A percentile compares a stretch with the other conserved stretches of the same genome.
phyloP scores from a whole-genome alignment of 2,797 vertebrate species.

The Macroramphosus scolopax region DNA sequence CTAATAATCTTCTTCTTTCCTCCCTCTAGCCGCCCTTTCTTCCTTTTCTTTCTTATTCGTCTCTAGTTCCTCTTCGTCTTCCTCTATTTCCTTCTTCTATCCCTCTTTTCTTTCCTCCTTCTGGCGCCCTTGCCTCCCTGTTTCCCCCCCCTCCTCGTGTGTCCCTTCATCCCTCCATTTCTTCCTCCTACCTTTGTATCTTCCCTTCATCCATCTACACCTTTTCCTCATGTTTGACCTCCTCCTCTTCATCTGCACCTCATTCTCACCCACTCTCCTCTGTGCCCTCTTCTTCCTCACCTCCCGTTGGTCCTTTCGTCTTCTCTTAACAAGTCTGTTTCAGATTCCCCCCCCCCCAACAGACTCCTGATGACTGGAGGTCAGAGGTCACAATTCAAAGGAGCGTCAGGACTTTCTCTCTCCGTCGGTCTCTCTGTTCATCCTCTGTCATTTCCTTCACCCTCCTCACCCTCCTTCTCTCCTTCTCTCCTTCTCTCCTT shows the following conservation, averaged over 20 bases:
- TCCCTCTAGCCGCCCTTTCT: too few species aligned
- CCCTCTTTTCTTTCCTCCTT: not conserved
- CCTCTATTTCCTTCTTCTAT: not conserved
- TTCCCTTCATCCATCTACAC: too few species aligned
- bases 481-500: not conserved
- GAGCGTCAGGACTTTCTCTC: constrained; percentile 36
- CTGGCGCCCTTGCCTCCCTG: too few species aligned
- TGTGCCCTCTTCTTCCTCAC: not conserved
- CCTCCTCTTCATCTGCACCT: not conserved
- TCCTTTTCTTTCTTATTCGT: not conserved
- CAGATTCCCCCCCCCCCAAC: constrained; percentile 38
- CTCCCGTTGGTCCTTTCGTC: constrained; percentile 37
- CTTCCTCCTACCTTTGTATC: not conserved
- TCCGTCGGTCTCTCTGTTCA: not conserved
- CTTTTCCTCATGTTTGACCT: not conserved
- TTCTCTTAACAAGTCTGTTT: constrained; percentile 60
- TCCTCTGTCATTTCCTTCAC: not conserved
- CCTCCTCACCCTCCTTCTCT: not conserved
- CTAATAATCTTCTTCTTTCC: too few species aligned
- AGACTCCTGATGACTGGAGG: constrained; percentile 24
- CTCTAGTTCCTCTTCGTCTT: not conserved
- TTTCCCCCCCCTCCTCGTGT: too few species aligned
- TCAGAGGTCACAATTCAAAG: constrained; percentile 49
- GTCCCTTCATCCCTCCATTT: not conserved
- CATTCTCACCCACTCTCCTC: not conserved